Evolutionary conservation across 2,888 invertebrate genomes (phyloP), one percentile per base, ranked within the genome.

Genomic region (Choreutis nemorana): DNA sequence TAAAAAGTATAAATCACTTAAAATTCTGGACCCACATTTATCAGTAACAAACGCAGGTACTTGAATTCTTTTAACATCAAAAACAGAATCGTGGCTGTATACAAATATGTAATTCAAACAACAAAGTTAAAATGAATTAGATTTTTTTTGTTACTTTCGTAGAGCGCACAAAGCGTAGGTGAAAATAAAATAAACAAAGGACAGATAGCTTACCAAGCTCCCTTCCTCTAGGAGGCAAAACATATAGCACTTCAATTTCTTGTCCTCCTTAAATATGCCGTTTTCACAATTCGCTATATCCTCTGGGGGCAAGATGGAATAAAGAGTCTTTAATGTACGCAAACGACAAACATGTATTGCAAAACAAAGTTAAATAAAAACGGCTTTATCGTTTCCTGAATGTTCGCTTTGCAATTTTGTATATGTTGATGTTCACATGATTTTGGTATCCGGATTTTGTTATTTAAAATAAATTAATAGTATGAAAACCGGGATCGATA

Each of bases 211-310:
- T 57, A 80, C 78, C 44, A 80, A 67, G 43, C 66, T 75, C 46
- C 73, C 71, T 59, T 77, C 79, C 47, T 78, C 79, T 58, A 79
- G 37, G 39, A 80, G 55, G 57, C 79, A 80, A 65, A 67, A 77
- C 80, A 79, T 79, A 61, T 80, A 80, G 67, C 79, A 77, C 65
- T 78, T 77, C 63, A 80, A 66, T 67, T 77, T 77, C 45, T 52
- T 43, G 54, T 80, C 77, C 53, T 79, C 78, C 61, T 79, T 75
- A 70, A 80, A 80, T 68, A 78, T 75, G 62, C 80, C 80, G 50
- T 68, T 70, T 70, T 78, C 78, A 57, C 79, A 80, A 68, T 80
- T 78, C 58, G 55, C 47, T 60, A 79, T 77, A 59, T 80, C 80
- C 66, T 66, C 79, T 79, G 73, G 63, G 68, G 66, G 51, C 63